Percentiles rank a stretch among this genome's conserved stretches.
Conservation (phyloP, 2,888 invertebrate genomes). For the Quadriops clusia region DNA sequence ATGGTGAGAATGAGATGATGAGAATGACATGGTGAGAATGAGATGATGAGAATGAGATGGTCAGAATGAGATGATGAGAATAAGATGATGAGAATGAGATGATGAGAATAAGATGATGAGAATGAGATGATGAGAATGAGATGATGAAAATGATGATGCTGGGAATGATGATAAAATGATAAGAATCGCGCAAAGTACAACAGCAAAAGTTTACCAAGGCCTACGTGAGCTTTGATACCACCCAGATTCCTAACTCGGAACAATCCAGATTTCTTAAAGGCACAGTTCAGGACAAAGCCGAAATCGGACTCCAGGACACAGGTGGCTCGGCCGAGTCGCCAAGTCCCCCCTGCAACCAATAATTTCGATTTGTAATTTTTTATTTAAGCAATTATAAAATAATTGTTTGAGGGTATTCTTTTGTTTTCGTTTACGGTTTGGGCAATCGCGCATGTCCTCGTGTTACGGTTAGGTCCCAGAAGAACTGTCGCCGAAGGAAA, state of each 20-base stretch:
- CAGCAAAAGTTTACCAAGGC: slow-evolving; percentile 57
- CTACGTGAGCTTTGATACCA: slow-evolving; percentile 80
- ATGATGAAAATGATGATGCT: slow-evolving; percentile 8
- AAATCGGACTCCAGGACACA: slow-evolving; percentile 84
- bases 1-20: too few species aligned
- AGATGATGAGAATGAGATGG: too few species aligned
- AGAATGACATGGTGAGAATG: too few species aligned
- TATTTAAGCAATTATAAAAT: too few species aligned
- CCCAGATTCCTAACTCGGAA: slow-evolving; percentile 85
- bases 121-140: not conserved
- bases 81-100: too few species aligned
- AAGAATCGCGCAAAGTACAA: slow-evolving; percentile 13
- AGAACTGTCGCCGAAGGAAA: too few species aligned
- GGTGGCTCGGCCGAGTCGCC: slow-evolving; percentile 56
- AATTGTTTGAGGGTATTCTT: too few species aligned
- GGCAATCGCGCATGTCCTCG: too few species aligned
- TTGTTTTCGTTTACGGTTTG: too few species aligned
- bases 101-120: slow-evolving; percentile 5
- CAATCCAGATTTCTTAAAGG: slow-evolving; percentile 83
- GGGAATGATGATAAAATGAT: slow-evolving; percentile 11
- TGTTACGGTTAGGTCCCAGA: too few species aligned
- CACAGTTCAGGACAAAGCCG: slow-evolving; percentile 82
- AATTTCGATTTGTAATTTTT: slow-evolving; percentile 14
- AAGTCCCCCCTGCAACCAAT: slow-evolving; percentile 46
- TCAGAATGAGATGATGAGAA: too few species aligned